Percentiles rank a stretch among this genome's conserved stretches.
phyloP scores from a whole-genome alignment of 2,888 invertebrate genomes.

The Oscheius sp. region DNA sequence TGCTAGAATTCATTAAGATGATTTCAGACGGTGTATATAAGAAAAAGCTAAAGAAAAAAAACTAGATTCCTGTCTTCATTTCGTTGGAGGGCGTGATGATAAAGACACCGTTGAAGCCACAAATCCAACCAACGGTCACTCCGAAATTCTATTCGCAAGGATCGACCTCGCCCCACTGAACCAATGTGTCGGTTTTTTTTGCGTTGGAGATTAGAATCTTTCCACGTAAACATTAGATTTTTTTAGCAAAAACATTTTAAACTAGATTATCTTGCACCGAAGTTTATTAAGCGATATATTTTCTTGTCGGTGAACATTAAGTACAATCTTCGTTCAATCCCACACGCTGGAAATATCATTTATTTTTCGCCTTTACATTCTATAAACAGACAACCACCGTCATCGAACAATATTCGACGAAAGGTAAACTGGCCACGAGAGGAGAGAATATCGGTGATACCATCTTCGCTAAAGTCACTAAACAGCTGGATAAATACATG shows the following conservation, averaged over 20 bases:
- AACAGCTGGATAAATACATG: conserved; percentile 61
- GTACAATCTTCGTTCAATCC: no score
- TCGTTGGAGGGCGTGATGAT: no score
- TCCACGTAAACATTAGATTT: neutral
- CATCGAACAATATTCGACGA: conserved; percentile 82
- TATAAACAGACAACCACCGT: conserved; percentile 86
- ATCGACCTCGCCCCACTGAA: conserved; percentile 66
- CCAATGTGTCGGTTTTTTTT: conserved; percentile 69
- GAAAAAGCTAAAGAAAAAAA: no score
- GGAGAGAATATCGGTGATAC: conserved; percentile 66
- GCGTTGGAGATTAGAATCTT: conserved; percentile 59
- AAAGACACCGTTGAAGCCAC: no score
- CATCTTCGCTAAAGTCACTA: conserved; percentile 63
- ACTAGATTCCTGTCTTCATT: no score
- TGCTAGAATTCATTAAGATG: no score
- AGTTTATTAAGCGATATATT: neutral
- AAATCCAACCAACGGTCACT: no score
- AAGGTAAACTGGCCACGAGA: conserved; percentile 76
- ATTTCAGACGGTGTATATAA: no score
- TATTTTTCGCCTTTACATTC: no score
- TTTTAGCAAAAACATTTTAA: neutral
- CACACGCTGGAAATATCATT: no score
- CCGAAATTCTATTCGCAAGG: conserved; percentile 54
- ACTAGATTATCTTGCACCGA: neutral
- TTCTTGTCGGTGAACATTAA: neutral